Base-by-base conservation (phyloP, 2,888 invertebrate species). In the Congeria kusceri region DNA sequence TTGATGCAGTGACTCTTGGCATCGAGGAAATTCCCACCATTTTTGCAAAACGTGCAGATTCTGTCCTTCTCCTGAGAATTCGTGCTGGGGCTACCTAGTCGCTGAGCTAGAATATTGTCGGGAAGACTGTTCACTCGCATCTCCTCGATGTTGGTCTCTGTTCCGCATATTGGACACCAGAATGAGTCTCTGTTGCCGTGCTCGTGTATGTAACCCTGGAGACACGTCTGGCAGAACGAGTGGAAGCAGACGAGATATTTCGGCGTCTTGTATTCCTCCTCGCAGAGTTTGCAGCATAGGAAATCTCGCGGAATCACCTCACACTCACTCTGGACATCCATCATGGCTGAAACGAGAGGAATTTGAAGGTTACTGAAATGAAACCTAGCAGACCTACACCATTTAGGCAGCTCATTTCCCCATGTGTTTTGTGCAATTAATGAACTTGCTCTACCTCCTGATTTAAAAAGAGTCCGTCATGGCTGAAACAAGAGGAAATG, bases 261-360 rank as follows among this genome's bases (percentile, higher is more conserved):
- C 4, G 90, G 89, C 15, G 89, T 82, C 49, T 87, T 88, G 77
- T 85, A 89, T 68, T 91, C 90, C 46, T 91, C 90, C 28, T 86
- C 85, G 59, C 90, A 91, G 65, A 90, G 79, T 56, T 86, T 86
- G 68, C 90, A 91, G 85, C 88, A 88, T 25, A 90, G 86, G 69
- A 90, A 89, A 64, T 88, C 86, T 7, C 89, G 78, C 5, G 90
- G 89, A 53, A 91, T 87, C 18, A 91, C 91, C 70, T 88, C 88
- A 64, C 88, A 85, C 63, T 86, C 86, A 29, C 83, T 85, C 88
- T 87, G 85, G 23, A 74, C 84, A 62, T 87, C 87, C 87, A 87
- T 86, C 77, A 84, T 83, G 62, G 81, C 87, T 87, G 77, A 58
- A 87, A 84, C 11, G 53, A 68, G 32, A 71, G 39, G 72, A 67